phyloP scores from a whole-genome alignment of 2,888 invertebrate species.

The Elegia similella region DNA sequence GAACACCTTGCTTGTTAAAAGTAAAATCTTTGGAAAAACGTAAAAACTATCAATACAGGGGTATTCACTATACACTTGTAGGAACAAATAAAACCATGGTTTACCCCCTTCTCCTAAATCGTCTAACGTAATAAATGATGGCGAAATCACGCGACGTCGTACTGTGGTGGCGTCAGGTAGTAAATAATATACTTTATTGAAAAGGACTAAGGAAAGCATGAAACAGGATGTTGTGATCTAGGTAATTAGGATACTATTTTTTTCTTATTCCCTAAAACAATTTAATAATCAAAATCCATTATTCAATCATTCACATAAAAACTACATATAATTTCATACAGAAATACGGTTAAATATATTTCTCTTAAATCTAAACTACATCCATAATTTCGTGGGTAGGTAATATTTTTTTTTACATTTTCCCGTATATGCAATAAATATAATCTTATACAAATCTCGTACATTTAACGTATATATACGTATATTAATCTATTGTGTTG shows the following conservation, averaged over 20 bases:
- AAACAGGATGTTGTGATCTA: slow-evolving; percentile 7
- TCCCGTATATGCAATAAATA: slow-evolving; percentile 74
- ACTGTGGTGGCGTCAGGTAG: too few relatives aligned
- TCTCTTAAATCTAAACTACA: slow-evolving; percentile 75
- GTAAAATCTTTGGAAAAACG: too few relatives aligned
- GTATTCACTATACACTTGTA: too few relatives aligned
- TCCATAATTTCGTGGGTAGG: slow-evolving; percentile 66
- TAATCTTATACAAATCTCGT: slow-evolving; percentile 67
- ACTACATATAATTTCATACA: slow-evolving; percentile 82
- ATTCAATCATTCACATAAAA: slow-evolving; percentile 79
- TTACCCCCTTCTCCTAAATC: too few relatives aligned
- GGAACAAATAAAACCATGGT: too few relatives aligned
- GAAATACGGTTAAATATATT: slow-evolving; percentile 82
- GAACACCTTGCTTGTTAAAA: too few relatives aligned
- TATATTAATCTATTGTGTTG: slow-evolving; percentile 43
- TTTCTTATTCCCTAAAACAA: slow-evolving; percentile 69
- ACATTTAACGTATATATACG: slow-evolving; percentile 51
- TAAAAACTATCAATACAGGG: too few relatives aligned
- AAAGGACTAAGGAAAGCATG: neutral
- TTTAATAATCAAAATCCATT: slow-evolving; percentile 77
- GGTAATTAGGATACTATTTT: slow-evolving; percentile 50
- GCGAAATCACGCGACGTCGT: too few relatives aligned
- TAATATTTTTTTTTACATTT: slow-evolving; percentile 74
- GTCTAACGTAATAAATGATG: too few relatives aligned
- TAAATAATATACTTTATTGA: neutral